A percentile compares a stretch with the other conserved stretches of the same genome.
These are phyloP conservation scores for Bhutanitis thaidina DNA, from an alignment of 2,888 invertebrate species.

Conservation along the genomic window DNA sequence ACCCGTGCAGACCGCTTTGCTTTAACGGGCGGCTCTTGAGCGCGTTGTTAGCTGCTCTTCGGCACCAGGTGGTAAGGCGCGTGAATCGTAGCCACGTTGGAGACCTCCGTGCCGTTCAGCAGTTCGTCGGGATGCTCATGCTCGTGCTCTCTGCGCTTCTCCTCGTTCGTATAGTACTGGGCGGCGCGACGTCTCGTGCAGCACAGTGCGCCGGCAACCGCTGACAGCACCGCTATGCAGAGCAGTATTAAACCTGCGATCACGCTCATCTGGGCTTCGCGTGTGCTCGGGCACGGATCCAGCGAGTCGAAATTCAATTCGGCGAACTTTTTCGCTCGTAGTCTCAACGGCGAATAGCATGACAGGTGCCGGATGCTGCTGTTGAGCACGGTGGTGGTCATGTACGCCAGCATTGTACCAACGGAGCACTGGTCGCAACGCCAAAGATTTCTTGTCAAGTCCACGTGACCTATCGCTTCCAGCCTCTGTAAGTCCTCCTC, in stretches of 20 bases:
- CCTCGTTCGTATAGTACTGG: constrained; percentile 90
- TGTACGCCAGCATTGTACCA: constrained; percentile 76
- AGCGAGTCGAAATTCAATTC: constrained; percentile 51
- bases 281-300: constrained; percentile 67
- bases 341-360: constrained; percentile 79
- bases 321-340: constrained; percentile 65
- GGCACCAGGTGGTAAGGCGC: constrained; percentile 55
- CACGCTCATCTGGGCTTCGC: constrained; percentile 79
- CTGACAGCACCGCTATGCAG: constrained; percentile 64
- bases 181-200: constrained; percentile 85
- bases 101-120: constrained; percentile 51
- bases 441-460: constrained; percentile 83
- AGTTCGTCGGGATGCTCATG: constrained; percentile 65
- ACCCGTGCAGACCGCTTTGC: constrained; percentile 33
- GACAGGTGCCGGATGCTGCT: constrained; percentile 70
- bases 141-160: constrained; percentile 72
- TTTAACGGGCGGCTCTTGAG: constrained; percentile 33
- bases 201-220: constrained; percentile 80
- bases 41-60: constrained; percentile 64
- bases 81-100: constrained; percentile 64
- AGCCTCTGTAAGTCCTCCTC: constrained; percentile 79
- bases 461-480: constrained; percentile 76
- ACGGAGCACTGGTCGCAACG: constrained; percentile 84
- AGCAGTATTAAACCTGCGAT: constrained; percentile 69
- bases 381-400: constrained; percentile 77